Conservation (phyloP, 1,140 invertebrate species). For the Drosophila navojoa region DNA sequence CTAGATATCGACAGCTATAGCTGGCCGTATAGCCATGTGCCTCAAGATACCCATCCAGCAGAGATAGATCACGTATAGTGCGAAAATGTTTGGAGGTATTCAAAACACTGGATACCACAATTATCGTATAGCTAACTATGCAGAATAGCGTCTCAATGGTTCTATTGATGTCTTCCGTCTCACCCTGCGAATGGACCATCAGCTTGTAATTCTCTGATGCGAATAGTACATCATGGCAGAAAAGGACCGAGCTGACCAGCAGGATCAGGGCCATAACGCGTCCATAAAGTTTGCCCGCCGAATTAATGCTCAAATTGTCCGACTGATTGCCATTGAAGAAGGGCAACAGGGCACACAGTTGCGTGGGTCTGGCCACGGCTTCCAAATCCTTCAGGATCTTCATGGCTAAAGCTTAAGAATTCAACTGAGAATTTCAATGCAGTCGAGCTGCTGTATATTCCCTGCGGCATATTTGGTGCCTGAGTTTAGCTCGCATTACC, state of each 20-base stretch:
- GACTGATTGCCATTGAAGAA: constrained; percentile 43
- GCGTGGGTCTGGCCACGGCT: constrained; percentile 33
- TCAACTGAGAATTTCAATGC: not conserved
- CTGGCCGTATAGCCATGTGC: constrained; percentile 35
- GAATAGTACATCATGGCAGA: constrained; percentile 60
- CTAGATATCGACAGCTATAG: constrained; percentile 55
- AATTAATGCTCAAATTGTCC: constrained; percentile 34
- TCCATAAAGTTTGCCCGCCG: constrained; percentile 47
- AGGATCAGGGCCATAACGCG: constrained; percentile 28
- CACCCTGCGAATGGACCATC: constrained; percentile 54
- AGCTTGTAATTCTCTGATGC: constrained; percentile 49
- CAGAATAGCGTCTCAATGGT: constrained; percentile 72
- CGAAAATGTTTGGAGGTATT: constrained; percentile 55
- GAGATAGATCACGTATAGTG: constrained; percentile 50
- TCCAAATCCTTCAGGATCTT: constrained; percentile 52
- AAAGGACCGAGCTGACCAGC: constrained; percentile 25
- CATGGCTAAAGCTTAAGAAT: constrained; percentile 24
- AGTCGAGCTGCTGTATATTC: not conserved
- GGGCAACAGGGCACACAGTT: constrained; percentile 52
- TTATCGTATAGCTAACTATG: constrained; percentile 65
- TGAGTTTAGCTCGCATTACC: constrained; percentile 4
- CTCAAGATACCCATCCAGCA: constrained; percentile 58
- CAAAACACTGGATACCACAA: constrained; percentile 48
- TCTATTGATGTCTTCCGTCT: constrained; percentile 67
- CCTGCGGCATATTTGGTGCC: not conserved